phyloP scores from a whole-genome alignment of 2,113 vertebrate species.

The Siniperca knerii region DNA sequence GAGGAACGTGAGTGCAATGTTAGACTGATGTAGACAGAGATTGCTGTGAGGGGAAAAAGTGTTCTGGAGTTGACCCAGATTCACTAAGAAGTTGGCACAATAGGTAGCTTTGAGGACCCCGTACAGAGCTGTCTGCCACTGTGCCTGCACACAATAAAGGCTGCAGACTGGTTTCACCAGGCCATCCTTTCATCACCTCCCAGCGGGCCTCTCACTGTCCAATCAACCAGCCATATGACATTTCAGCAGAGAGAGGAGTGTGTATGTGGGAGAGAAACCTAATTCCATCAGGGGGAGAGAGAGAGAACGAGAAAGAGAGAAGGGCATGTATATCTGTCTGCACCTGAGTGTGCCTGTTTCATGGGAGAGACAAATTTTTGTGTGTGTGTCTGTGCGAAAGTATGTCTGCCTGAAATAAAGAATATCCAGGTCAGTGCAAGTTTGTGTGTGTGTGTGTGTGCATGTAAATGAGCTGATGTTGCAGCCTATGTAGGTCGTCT shows the following conservation, averaged over 20 bases:
- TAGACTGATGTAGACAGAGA: conserved; percentile 12
- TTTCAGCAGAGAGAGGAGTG: conserved; percentile 33
- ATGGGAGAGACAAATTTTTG: background rate
- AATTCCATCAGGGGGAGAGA: conserved; percentile 20
- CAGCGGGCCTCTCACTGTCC: conserved; percentile 50
- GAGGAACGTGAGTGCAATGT: background rate
- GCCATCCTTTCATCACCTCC: conserved; percentile 40
- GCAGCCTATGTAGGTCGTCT: conserved; percentile 47
- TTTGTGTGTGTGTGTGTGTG: conserved; percentile 15
- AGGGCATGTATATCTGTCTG: conserved; percentile 38
- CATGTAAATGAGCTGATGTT: conserved; percentile 39
- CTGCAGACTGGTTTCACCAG: conserved; percentile 28
- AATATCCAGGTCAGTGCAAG: conserved; percentile 41
- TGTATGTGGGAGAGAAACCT: conserved; percentile 31
- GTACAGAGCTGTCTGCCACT: conserved; percentile 48
- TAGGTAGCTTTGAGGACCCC: conserved; percentile 27
- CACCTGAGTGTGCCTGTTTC: conserved; percentile 17
- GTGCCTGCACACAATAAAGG: conserved; percentile 47
- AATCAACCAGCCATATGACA: conserved; percentile 53
- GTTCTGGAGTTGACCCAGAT: conserved; percentile 68
- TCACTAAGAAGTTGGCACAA: conserved; percentile 39
- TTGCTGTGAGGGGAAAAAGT: conserved; percentile 26
- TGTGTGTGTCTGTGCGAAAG: background rate
- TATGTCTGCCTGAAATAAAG: conserved; percentile 28
- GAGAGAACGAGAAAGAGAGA: conserved; percentile 3